These are phyloP conservation scores for Dromococcyx pavoninus DNA, from an alignment of 2,797 vertebrate genomes.

Conservation along the genomic window DNA sequence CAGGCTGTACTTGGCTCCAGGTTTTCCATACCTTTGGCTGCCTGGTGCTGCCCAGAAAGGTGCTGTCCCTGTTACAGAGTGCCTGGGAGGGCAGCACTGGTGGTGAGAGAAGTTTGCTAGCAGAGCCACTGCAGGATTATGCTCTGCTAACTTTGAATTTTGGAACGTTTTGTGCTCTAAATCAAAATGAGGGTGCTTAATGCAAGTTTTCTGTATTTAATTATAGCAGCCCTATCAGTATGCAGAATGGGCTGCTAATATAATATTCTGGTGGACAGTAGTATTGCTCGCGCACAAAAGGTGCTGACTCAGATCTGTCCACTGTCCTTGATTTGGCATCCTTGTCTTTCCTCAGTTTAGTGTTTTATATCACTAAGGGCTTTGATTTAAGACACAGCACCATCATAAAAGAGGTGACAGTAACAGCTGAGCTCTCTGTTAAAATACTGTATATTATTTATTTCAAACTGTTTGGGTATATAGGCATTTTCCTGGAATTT, in stretches of 20 bases:
- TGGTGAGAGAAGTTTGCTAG: neutral
- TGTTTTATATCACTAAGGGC: slow-evolving; percentile 30
- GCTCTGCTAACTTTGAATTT: neutral
- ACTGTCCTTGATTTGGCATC: slow-evolving; percentile 61
- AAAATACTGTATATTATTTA: slow-evolving; percentile 59
- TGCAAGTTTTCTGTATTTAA: slow-evolving; percentile 50
- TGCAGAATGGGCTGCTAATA: slow-evolving; percentile 51
- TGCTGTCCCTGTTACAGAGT: neutral
- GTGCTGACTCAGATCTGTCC: slow-evolving; percentile 66
- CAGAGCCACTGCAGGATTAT: neutral
- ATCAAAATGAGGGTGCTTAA: neutral
- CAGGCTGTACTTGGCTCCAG: neutral
- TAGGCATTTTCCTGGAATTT: slow-evolving; percentile 52
- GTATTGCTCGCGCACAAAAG: slow-evolving; percentile 31
- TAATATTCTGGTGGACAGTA: neutral
- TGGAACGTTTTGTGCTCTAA: slow-evolving; percentile 21
- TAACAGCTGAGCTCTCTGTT: slow-evolving; percentile 61
- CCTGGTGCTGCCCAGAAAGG: neutral
- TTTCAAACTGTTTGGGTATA: slow-evolving; percentile 56
- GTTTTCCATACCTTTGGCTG: neutral
- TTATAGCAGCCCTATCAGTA: slow-evolving; percentile 9
- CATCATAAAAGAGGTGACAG: slow-evolving; percentile 50
- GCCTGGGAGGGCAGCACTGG: neutral
- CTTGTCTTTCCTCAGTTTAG: slow-evolving; percentile 50
- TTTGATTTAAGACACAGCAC: slow-evolving; percentile 62